Evolutionary conservation across 2,113 vertebrate species (phyloP).

Genomic region (Porphyrio hochstetteri): DNA sequence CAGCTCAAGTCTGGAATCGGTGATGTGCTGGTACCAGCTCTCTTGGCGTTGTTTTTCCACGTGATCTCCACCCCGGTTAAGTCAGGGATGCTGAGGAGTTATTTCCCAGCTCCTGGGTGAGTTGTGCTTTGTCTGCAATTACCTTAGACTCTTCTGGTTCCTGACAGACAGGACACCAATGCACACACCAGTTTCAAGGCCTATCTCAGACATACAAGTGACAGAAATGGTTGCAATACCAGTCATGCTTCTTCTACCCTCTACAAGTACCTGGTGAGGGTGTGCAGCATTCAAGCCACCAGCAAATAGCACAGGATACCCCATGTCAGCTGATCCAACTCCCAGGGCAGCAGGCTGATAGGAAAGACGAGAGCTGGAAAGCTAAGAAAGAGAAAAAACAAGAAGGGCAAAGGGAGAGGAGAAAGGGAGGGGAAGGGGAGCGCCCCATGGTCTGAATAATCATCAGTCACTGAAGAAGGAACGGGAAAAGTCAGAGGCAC

Average conservation of each 20-base stretch:
- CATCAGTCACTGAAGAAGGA: conserved; percentile 2
- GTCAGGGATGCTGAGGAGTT: background rate
- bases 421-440: conserved; percentile 23
- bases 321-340: conserved; percentile 86
- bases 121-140: background rate
- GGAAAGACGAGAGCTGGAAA: conserved; percentile 91
- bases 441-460: conserved; percentile 14
- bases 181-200: background rate
- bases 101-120: background rate
- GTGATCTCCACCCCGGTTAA: background rate
- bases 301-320: conserved; percentile 84
- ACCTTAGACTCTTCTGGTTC: background rate
- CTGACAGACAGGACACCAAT: background rate
- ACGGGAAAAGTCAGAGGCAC: background rate
- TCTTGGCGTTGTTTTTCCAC: background rate
- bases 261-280: conserved; percentile 87
- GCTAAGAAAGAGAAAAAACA: conserved; percentile 81
- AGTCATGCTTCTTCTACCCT: background rate
- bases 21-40: background rate
- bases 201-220: background rate
- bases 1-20: background rate
- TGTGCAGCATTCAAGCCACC: conserved; percentile 82
- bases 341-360: conserved; percentile 86
- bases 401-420: conserved; percentile 63
- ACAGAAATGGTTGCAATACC: background rate